These are phyloP conservation scores for Leptobrachium leishanense DNA, from an alignment of 2,113 vertebrate genomes.

Conservation along the genomic window DNA sequence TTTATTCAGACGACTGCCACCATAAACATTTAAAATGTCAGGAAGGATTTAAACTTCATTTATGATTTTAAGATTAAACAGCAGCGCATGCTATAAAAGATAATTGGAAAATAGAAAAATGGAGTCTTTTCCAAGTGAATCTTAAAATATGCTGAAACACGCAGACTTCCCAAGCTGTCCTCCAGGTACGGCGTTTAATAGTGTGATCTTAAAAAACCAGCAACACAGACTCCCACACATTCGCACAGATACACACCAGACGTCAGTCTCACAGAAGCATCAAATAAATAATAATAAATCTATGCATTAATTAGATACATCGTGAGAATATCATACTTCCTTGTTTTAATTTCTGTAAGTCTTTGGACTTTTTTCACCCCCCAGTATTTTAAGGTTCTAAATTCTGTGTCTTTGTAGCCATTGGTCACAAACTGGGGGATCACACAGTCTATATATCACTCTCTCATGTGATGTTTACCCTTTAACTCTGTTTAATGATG, in stretches of 20 bases:
- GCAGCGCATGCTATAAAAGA: constrained; percentile 45
- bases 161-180: constrained; percentile 21
- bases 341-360: too few species aligned
- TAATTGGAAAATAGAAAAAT: constrained; percentile 44
- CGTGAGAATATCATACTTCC: too few species aligned
- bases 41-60: constrained; percentile 38
- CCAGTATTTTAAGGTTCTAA: too few species aligned
- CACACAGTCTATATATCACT: too few species aligned
- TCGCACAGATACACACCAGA: too few species aligned
- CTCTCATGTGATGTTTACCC: too few species aligned
- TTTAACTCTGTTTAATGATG: too few species aligned
- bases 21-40: constrained; percentile 46
- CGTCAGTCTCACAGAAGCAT: background rate
- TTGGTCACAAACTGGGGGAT: too few species aligned
- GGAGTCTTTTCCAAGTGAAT: constrained; percentile 38
- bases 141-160: constrained; percentile 39
- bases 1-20: constrained; percentile 16
- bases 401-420: too few species aligned
- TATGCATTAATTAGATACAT: too few species aligned
- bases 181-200: constrained; percentile 28
- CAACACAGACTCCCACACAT: background rate
- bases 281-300: constrained; percentile 7
- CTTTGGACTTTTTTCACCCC: too few species aligned
- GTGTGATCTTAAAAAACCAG: background rate
- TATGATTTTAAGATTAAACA: constrained; percentile 45